These are phyloP conservation scores for Tokudaia muenninki DNA, from an alignment of 2,797 vertebrate species.

Conservation along the genomic window DNA sequence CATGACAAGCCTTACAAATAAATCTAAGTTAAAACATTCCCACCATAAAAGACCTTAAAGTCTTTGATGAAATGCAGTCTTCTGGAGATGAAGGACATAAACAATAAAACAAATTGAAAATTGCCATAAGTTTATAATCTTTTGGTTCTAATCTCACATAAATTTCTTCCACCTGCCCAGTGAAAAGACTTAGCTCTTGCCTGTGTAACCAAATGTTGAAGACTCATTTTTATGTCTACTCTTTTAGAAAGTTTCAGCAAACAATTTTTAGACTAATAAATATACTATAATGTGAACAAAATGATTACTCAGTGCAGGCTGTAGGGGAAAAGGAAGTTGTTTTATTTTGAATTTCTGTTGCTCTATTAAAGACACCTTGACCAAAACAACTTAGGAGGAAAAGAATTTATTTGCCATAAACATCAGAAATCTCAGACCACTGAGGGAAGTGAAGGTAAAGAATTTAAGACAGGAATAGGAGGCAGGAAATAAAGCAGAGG, in stretches of 20 bases:
- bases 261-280: conserved; percentile 2
- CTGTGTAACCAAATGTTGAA: neutral
- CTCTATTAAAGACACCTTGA: neutral
- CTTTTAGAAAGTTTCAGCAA: neutral
- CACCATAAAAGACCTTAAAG: conserved; percentile 12
- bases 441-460: neutral
- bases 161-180: conserved; percentile 38
- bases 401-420: neutral
- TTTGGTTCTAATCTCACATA: conserved; percentile 9
- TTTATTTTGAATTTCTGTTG: neutral
- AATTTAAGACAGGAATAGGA: neutral
- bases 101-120: conserved; percentile 59
- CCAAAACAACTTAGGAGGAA: neutral
- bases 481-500: neutral
- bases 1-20: conserved; percentile 48
- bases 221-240: conserved; percentile 1
- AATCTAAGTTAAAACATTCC: conserved; percentile 58
- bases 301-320: neutral
- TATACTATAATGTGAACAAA: conserved; percentile 20
- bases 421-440: neutral
- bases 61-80: conserved; percentile 43
- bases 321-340: neutral
- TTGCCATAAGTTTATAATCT: neutral
- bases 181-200: neutral
- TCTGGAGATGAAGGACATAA: conserved; percentile 5